Evolutionary conservation across 1,140 invertebrate species (phyloP), one percentile per base, ranked within the genome.

Genomic region (Notospermus geniculatus): DNA sequence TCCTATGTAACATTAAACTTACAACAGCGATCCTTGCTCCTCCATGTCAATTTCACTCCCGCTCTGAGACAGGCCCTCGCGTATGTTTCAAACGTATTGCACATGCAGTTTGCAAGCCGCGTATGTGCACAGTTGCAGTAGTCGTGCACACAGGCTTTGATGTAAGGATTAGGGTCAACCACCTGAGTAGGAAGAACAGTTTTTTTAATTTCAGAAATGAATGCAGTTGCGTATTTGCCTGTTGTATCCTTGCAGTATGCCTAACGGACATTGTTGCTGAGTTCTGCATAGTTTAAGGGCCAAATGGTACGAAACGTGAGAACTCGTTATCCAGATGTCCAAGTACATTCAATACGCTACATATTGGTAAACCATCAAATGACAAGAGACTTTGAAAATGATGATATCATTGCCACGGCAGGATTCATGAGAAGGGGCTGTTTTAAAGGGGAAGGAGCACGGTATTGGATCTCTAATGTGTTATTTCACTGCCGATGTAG

Each of bases 1-100:
- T n/a, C n/a, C n/a, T n/a, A n/a, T n/a, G n/a, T n/a, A n/a, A n/a
- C n/a, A n/a, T n/a, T n/a, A 23, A 7, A 87, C 89, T 89, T 85
- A 92, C 91, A 88, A 72, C 91, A 93, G 43, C 86, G 84, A 11
- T 87, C 83, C 23, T 85, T 73, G 69, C 88, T 87, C 54, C 91
- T 86, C 91, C 91, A 95, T 4, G 83, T 82, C 43, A 87, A 74
- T 13, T 64, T 84, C 0, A 89, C 76, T 19, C 88, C 87, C 32
- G 87, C 85, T 39, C 87, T 83, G 11, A 83, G 78, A 72, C 91
- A 94, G 64, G 91, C 89, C 67, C 86, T 85, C 1, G 90, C 87
- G 71, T 90, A 90, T 57, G 91, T 88, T 2, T 88, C 85, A 54
- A 92, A 85, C 1, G 89, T 87, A 52, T 87, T 84, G 71, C 92